Percentiles rank a stretch among this genome's conserved stretches.
Conservation (phyloP, 2,888 invertebrate species). For the Meteorus colon region DNA sequence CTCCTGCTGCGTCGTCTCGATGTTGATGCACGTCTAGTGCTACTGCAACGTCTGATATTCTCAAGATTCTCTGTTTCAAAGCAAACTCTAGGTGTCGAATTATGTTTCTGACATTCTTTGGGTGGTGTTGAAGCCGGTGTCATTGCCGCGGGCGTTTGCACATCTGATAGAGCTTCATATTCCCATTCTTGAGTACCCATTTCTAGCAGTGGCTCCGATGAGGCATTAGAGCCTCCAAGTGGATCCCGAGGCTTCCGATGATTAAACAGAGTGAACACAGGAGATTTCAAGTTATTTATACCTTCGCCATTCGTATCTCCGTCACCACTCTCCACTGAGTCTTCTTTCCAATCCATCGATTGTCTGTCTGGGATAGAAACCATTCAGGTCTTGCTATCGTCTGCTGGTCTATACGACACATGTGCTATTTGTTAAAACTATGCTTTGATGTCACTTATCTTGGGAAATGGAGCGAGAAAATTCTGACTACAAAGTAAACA, state of each 20-base stretch:
- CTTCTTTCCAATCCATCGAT: constrained; percentile 21
- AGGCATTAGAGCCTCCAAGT: constrained; percentile 61
- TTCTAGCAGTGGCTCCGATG: constrained; percentile 71
- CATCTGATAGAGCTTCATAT: constrained; percentile 69
- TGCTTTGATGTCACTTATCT: constrained; percentile 21
- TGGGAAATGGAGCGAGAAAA: constrained; percentile 32
- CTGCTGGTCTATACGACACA: not conserved
- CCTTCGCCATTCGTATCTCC: constrained; percentile 36
- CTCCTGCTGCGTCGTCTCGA: constrained; percentile 78
- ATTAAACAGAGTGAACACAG: constrained; percentile 65
- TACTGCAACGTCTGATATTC: constrained; percentile 67
- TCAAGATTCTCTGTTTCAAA: constrained; percentile 75
- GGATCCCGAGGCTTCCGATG: constrained; percentile 64
- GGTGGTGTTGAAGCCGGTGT: constrained; percentile 68
- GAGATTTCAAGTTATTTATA: constrained; percentile 47
- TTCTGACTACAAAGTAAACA: constrained; percentile 20
- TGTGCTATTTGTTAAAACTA: not conserved
- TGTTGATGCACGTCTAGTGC: constrained; percentile 57
- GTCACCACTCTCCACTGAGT: constrained; percentile 4
- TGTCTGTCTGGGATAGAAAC: constrained; percentile 12
- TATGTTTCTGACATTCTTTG: constrained; percentile 56
- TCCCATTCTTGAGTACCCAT: constrained; percentile 72
- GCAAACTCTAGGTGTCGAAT: constrained; percentile 76
- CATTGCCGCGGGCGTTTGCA: constrained; percentile 63
- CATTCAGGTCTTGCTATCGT: constrained; percentile 24